phyloP scores from a whole-genome alignment of 1,140 invertebrate species.

The Hyposmocoma kahamanoa region DNA sequence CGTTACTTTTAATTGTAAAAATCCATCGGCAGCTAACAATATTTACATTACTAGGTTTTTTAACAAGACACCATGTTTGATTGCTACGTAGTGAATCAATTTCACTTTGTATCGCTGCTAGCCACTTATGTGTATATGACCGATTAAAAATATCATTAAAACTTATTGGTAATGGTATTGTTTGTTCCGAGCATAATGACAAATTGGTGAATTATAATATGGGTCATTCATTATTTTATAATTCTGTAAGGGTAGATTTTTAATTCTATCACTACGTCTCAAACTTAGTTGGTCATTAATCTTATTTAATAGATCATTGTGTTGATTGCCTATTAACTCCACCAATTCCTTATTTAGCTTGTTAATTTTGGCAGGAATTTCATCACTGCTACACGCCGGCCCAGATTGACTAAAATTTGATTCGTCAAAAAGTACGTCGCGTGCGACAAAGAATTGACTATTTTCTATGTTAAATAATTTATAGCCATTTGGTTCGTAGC shows the following conservation, averaged over 20 bases:
- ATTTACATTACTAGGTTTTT: slow-evolving; percentile 37
- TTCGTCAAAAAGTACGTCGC: not conserved
- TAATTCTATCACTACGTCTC: slow-evolving; percentile 1
- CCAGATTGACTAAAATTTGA: not conserved
- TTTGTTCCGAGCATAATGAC: not conserved
- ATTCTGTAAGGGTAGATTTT: not conserved
- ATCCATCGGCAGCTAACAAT: slow-evolving; percentile 36
- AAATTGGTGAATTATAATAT: slow-evolving; percentile 14
- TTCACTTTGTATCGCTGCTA: slow-evolving; percentile 37
- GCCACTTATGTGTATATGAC: slow-evolving; percentile 27
- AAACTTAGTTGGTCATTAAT: not conserved
- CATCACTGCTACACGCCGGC: not conserved
- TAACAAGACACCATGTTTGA: slow-evolving; percentile 42
- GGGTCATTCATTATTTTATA: slow-evolving; percentile 18
- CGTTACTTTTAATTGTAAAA: slow-evolving; percentile 33
- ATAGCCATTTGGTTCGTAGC: slow-evolving; percentile 62
- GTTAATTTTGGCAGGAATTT: slow-evolving; percentile 1
- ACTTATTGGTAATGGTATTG: slow-evolving; percentile 11
- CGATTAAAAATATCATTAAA: slow-evolving; percentile 29
- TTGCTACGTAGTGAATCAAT: slow-evolving; percentile 33
- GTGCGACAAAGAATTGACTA: not conserved
- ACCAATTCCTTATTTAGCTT: not conserved
- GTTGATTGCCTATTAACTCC: slow-evolving; percentile 1
- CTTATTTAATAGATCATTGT: not conserved
- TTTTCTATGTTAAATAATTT: slow-evolving; percentile 38